These are phyloP conservation scores for Vulpes vulpes DNA, from an alignment of 2,113 vertebrate genomes.

Conservation along the genomic window DNA sequence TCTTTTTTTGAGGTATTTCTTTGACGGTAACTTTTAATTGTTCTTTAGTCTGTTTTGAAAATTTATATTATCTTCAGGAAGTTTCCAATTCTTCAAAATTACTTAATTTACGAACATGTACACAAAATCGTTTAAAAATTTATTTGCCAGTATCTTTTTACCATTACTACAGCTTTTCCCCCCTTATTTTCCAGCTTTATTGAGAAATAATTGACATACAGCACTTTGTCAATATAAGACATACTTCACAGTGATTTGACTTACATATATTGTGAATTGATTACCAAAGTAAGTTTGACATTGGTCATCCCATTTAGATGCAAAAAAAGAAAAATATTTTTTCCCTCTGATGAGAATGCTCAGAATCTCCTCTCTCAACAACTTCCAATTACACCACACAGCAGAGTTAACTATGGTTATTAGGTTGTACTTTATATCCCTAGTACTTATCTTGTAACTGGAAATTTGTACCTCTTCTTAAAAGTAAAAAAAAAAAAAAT, in stretches of 20 bases:
- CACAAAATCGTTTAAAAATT: background rate
- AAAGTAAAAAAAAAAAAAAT: background rate
- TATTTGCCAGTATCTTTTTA: background rate
- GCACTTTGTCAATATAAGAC: background rate
- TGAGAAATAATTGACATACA: background rate
- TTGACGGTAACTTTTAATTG: background rate
- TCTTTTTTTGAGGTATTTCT: background rate
- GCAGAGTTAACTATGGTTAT: background rate
- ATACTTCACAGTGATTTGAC: background rate
- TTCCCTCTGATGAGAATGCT: background rate
- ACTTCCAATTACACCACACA: background rate
- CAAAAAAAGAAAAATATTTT: background rate
- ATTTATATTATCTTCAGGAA: background rate
- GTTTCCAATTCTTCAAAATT: background rate
- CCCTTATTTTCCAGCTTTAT: background rate
- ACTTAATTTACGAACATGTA: background rate
- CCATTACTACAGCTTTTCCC: background rate
- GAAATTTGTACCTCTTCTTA: background rate
- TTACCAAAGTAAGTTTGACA: background rate
- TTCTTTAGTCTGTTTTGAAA: background rate
- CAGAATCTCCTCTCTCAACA: background rate
- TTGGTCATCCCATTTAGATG: background rate
- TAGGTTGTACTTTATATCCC: background rate
- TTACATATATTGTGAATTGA: background rate
- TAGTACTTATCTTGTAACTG: background rate